These are phyloP conservation scores for Leptoclinus maculatus DNA, from an alignment of 2,797 vertebrate species.

Conservation along the genomic window DNA sequence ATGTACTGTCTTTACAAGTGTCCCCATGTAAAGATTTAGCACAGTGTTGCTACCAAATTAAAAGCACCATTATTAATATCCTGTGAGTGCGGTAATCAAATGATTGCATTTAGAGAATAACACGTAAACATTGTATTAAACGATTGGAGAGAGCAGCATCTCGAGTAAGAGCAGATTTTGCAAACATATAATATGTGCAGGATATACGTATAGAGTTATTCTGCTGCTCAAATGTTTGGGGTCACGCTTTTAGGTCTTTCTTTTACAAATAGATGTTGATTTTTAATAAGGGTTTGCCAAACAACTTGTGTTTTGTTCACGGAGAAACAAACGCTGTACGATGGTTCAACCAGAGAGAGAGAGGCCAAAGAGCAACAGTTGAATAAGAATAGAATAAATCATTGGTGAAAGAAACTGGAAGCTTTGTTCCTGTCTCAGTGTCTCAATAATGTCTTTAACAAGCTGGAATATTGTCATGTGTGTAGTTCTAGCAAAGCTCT, in stretches of 20 bases:
- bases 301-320: too few relatives aligned
- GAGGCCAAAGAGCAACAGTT: too few relatives aligned
- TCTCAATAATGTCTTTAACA: neutral
- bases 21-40: neutral
- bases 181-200: neutral
- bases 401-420: too few relatives aligned
- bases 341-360: too few relatives aligned
- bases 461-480: neutral
- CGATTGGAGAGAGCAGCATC: neutral
- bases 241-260: too few relatives aligned
- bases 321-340: too few relatives aligned
- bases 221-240: neutral
- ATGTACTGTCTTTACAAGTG: conserved; percentile 4
- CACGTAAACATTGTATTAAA: neutral
- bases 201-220: neutral
- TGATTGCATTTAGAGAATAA: neutral
- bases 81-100: neutral
- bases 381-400: too few relatives aligned
- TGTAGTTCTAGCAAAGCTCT: neutral
- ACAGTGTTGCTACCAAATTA: neutral
- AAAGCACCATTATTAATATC: conserved; percentile 10
- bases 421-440: too few relatives aligned
- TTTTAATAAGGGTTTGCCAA: neutral
- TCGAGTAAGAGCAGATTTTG: neutral
- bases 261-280: neutral